These are phyloP conservation scores for Meganola albula DNA, from an alignment of 2,888 invertebrate genomes.

Conservation along the genomic window DNA sequence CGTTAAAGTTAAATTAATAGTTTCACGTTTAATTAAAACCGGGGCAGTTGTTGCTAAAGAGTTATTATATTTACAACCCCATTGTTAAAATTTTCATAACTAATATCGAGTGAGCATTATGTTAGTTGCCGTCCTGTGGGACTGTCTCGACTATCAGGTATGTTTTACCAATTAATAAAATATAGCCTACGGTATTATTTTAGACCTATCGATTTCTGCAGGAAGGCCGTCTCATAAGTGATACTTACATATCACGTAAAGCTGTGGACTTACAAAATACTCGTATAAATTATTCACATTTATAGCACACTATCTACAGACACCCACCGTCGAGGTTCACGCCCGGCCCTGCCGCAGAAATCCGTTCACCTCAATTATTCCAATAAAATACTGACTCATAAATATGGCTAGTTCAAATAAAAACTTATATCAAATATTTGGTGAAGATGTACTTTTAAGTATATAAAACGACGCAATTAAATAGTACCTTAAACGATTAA, in stretches of 20 bases:
- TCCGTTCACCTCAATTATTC: slow-evolving; percentile 58
- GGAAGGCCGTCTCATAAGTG: slow-evolving; percentile 64
- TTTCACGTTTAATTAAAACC: slow-evolving; percentile 60
- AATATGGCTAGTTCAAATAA: slow-evolving; percentile 74
- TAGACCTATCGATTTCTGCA: slow-evolving; percentile 53
- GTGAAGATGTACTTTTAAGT: slow-evolving; percentile 66
- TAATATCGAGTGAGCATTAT: slow-evolving; percentile 63
- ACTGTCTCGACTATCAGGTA: slow-evolving; percentile 44
- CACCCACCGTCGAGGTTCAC: slow-evolving; percentile 63
- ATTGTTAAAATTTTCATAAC: slow-evolving; percentile 44
- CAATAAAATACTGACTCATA: slow-evolving; percentile 71
- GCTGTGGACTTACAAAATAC: slow-evolving; percentile 76
- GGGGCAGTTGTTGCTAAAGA: slow-evolving; percentile 49
- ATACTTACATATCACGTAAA: slow-evolving; percentile 75
- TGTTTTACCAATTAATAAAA: slow-evolving; percentile 68
- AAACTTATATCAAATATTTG: slow-evolving; percentile 77
- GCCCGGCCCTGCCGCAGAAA: slow-evolving; percentile 64
- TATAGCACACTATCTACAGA: slow-evolving; percentile 77
- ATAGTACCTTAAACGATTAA: slow-evolving; percentile 57
- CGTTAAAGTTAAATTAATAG: slow-evolving; percentile 52
- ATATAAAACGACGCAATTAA: slow-evolving; percentile 65
- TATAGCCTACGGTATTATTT: slow-evolving; percentile 60
- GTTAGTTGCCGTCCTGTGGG: slow-evolving; percentile 62
- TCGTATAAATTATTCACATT: slow-evolving; percentile 78
- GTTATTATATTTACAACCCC: slow-evolving; percentile 68